Evolutionary conservation across 1,140 invertebrate genomes (phyloP), one percentile per base, ranked within the genome.

Genomic region (Caenorhabditis remanei): DNA sequence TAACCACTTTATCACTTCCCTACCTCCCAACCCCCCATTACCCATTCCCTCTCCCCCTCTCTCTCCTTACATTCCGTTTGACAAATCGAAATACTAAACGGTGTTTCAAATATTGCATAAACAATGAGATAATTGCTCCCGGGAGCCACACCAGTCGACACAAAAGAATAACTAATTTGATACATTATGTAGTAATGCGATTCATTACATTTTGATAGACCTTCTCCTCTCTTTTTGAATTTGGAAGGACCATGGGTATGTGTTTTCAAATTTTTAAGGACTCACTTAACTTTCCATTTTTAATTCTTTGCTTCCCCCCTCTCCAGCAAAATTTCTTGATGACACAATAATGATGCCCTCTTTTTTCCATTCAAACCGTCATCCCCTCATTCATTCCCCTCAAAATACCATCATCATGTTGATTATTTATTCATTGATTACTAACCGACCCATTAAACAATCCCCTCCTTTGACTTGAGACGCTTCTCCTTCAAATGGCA

Each of bases 391-490:
- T 61, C 58, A 8, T 8, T 61, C n/a, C n/a, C 61, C 9, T 65
- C 40, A 7, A 40, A 65, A 65, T 65, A 53, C n/a, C 16, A 58
- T 58, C 16, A 58, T n/a, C 16, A 58, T 63, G 61, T 63, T 79
- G 71, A 79, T 79, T 79, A 79, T 79, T 79, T 79, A 79, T 79
- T 79, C 71, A 79, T 79, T 79, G 71, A 79, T 79, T 79, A 79
- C 71, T 79, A 79, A 79, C 71, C 46, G 46, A 11, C 40, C 71
- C 71, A 53, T 79, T 79, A 79, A 79, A 79, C 71, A 79, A 9
- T 8, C 21, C 16, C 14, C 71, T 50, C n/a, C 2, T 7, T 4
- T n/a, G n/a, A n/a, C n/a, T 13, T 46, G n/a, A 3, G 46, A 9
- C 9, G 71, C 8, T 19, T n/a, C 71, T 79, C 9, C 40, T 50